A percentile compares a stretch with the other conserved stretches of the same genome.
Conservation (phyloP, 2,797 vertebrate genomes). For the Psittacula derbiana region DNA sequence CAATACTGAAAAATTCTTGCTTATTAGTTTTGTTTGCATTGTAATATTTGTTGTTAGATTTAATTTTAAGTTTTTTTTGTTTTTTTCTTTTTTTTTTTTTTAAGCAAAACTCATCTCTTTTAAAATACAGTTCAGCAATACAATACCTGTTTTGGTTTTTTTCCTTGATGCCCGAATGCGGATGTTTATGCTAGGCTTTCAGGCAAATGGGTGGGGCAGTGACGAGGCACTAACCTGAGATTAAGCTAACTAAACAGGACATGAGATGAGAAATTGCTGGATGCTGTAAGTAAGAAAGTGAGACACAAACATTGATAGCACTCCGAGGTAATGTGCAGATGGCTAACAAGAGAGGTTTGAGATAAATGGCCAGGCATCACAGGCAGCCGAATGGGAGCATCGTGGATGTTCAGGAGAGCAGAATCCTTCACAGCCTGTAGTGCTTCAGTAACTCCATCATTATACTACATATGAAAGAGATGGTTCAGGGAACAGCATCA, state of each 20-base stretch:
- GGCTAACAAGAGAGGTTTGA: not conserved
- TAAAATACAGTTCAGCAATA: not conserved
- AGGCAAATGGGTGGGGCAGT: not conserved
- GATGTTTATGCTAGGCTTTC: not conserved
- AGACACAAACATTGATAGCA: not conserved
- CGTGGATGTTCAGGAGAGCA: not conserved
- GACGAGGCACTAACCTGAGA: not conserved
- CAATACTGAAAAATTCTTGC: not conserved
- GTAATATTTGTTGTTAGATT: not conserved
- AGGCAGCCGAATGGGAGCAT: not conserved
- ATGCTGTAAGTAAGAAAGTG: not conserved
- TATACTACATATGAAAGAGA: rapidly evolving
- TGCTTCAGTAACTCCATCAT: not conserved
- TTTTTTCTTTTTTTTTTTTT: not conserved
- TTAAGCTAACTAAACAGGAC: not conserved
- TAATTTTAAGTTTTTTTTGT: not conserved
- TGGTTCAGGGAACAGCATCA: not conserved
- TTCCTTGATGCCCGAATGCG: not conserved
- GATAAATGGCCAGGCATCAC: not conserved
- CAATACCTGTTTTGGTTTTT: not conserved
- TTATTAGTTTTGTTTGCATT: not conserved
- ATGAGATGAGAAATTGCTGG: not conserved
- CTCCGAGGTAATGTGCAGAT: not conserved
- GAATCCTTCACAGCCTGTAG: not conserved
- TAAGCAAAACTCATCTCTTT: not conserved